Conservation (phyloP, 2,888 invertebrate genomes). For the Pseudolycoriella hygida region DNA sequence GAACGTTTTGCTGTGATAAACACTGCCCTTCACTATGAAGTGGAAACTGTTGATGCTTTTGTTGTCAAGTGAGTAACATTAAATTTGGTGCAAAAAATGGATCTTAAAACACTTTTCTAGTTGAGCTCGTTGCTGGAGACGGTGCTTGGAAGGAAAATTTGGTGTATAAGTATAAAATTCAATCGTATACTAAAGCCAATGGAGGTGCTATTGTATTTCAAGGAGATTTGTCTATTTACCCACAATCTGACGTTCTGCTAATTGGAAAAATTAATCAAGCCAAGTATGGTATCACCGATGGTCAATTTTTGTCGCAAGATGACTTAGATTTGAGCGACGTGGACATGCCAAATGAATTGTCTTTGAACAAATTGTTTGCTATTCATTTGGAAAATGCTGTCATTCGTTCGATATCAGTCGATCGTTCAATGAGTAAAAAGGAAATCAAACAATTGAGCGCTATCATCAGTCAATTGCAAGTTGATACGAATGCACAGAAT, state of each 20-base stretch:
- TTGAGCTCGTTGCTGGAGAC: constrained; percentile 19
- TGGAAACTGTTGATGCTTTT: too few species aligned
- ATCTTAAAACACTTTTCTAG: constrained; percentile 17
- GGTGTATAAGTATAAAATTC: constrained; percentile 39
- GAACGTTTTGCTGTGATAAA: too few species aligned
- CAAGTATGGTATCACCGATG: constrained; percentile 36
- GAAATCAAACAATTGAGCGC: constrained; percentile 53
- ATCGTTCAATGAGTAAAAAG: constrained; percentile 35
- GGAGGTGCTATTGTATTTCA: constrained; percentile 34
- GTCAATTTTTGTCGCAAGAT: constrained; percentile 33
- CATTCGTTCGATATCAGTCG: constrained; percentile 37
- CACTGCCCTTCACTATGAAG: too few species aligned
- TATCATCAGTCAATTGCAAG: constrained; percentile 48
- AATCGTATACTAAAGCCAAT: constrained; percentile 38
- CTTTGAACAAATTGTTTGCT: constrained; percentile 40
- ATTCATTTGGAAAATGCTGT: constrained; percentile 41
- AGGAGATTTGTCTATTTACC: constrained; percentile 36
- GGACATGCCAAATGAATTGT: constrained; percentile 34
- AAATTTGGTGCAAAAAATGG: too few species aligned
- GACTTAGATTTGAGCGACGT: constrained; percentile 28
- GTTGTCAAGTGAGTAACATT: too few species aligned
- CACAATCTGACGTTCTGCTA: constrained; percentile 31
- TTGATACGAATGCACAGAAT: constrained; percentile 41
- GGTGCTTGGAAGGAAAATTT: constrained; percentile 38
- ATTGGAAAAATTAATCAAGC: constrained; percentile 32